These are phyloP conservation scores for Ptilorrhoa leucosticta DNA, from an alignment of 2,113 vertebrate species.

Conservation along the genomic window DNA sequence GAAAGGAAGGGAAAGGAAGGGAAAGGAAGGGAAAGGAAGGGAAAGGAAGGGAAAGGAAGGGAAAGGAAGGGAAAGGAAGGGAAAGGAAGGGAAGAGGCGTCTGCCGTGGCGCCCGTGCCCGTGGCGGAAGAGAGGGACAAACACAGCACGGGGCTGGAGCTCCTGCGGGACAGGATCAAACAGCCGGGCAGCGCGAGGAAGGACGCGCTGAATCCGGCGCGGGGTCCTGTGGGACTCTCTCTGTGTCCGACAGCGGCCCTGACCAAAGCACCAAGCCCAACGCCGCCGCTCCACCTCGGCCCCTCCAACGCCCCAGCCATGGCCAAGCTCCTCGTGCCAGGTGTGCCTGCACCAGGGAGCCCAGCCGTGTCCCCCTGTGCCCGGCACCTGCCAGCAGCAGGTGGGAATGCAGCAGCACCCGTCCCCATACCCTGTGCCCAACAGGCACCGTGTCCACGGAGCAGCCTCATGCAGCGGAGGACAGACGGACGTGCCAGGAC, in stretches of 20 bases:
- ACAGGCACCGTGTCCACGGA: fast-evolving
- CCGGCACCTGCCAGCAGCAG: fast-evolving
- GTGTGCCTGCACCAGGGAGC: fast-evolving
- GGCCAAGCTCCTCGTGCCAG: fast-evolving
- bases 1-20: not conserved
- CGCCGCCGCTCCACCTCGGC: fast-evolving
- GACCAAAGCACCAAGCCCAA: not conserved
- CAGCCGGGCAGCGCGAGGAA: fast-evolving
- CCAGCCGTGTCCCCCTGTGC: fast-evolving
- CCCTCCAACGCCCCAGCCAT: fast-evolving
- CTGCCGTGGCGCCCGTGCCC: fast-evolving
- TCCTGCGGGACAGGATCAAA: not conserved
- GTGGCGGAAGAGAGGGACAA: not conserved
- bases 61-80: not conserved
- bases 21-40: not conserved
- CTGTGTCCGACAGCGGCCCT: fast-evolving
- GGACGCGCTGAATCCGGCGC: fast-evolving
- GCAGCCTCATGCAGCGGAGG: fast-evolving
- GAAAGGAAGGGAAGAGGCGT: not conserved
- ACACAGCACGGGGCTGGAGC: not conserved
- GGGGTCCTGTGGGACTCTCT: fast-evolving
- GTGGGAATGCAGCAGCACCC: not conserved
- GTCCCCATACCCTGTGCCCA: not conserved
- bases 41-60: not conserved
- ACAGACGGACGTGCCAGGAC: not conserved